Evolutionary conservation across 2,113 vertebrate genomes (phyloP).

Genomic region (Microtus richardsoni): DNA sequence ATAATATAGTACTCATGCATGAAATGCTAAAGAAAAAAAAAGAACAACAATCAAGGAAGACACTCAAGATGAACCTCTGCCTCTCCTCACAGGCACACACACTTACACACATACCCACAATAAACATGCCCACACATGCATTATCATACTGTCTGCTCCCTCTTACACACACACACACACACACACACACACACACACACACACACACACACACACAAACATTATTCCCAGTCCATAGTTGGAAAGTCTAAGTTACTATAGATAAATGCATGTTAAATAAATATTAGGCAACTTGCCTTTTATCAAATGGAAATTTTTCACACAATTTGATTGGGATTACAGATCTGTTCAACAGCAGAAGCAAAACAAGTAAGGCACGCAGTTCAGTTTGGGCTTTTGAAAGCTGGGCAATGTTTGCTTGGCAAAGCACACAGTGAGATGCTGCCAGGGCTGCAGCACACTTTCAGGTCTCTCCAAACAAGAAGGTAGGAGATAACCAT

Average conservation of each 20-base stretch:
- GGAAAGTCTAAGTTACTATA: not conserved
- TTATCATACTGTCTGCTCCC: too few relatives aligned
- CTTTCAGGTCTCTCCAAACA: not conserved
- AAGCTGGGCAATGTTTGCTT: not conserved
- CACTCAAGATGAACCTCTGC: not conserved
- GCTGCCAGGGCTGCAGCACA: not conserved
- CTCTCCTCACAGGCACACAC: not conserved
- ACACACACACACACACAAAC: not conserved
- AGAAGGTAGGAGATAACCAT: not conserved
- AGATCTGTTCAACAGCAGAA: not conserved
- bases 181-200: too few relatives aligned
- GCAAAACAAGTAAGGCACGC: not conserved
- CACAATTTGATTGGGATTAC: not conserved
- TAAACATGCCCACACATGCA: not conserved
- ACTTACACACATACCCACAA: not conserved
- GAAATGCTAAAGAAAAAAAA: too few relatives aligned
- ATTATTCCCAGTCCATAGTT: not conserved
- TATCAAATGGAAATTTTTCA: not conserved
- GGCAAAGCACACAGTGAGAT: not conserved
- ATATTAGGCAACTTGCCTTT: not conserved
- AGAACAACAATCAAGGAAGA: not conserved
- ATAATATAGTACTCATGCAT: not conserved
- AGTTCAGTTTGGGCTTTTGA: conserved; percentile 15
- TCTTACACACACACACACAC: too few relatives aligned
- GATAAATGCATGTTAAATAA: not conserved